Base-by-base conservation (phyloP, 2,797 vertebrate genomes). In the Acropternis orthonyx region DNA sequence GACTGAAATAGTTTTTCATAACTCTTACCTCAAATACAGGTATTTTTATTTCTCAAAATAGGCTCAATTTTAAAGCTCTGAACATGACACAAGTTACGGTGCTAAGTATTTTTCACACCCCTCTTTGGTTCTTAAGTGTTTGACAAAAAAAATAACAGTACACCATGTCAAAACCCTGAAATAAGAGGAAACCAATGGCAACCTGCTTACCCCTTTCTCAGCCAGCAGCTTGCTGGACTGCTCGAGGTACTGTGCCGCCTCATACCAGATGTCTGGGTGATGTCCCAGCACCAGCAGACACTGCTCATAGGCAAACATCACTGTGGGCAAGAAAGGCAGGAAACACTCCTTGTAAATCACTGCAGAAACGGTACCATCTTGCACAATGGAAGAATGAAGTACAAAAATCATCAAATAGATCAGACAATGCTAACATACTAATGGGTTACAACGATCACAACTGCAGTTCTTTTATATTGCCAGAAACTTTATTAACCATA, bases 301-400 rank as follows among this genome's bases (percentile, higher is more conserved):
- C 98, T 99, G 99, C 98, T 99, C 99, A 52, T 99, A 99, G 91
- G 99, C 99, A 98, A 99, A 99, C 99, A 99, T 99, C 92, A 99
- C 99, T 99, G 95, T 71, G 92, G 67, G 92, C 41, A 89, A 59
- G 95, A 73, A 83, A 66, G 4, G 28, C 3, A 41, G 93, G 76
- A 81, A 87, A 92, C 20, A 27, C 30, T 69, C 58, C 56, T 62
- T 68, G 59, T 27, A 19, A 30, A 11, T 51, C 65, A 72, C 6
- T 2, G 2, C 24, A 71, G 54, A 82, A 78, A 81, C 2, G 39
- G 39, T 6, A 61, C 34, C 59, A 20, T 36, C 62, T 34, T 20
- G 39, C 14, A 49, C 76, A 63, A 36, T 0, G 3, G 52, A 54
- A 56, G 41, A 0, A 21, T 2, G 36, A 71, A 73, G 72, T 6